Percentiles rank a stretch among this genome's conserved stretches.
These are phyloP conservation scores for Antennarius maculatus DNA, from an alignment of 2,797 vertebrate genomes.

Conservation along the genomic window DNA sequence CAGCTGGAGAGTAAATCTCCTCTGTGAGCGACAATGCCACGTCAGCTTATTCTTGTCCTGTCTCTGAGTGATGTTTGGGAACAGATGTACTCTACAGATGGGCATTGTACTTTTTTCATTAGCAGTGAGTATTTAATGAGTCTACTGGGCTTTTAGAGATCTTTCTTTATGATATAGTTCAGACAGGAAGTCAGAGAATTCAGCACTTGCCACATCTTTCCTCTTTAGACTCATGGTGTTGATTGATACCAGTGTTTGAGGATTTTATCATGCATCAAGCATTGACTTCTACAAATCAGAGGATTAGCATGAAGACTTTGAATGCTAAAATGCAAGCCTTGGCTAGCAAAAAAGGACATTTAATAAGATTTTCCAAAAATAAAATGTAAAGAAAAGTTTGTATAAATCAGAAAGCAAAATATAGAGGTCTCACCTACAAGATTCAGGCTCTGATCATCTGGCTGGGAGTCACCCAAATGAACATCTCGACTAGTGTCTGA, in stretches of 20 bases:
- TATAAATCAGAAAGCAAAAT: too few species aligned
- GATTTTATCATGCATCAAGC: slow-evolving; percentile 8
- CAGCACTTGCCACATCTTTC: slow-evolving; percentile 18
- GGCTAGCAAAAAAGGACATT: too few species aligned
- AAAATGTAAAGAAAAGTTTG: too few species aligned
- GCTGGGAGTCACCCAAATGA: too few species aligned
- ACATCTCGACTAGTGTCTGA: too few species aligned
- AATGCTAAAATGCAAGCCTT: too few species aligned
- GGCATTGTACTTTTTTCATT: slow-evolving; percentile 60
- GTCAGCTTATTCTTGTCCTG: slow-evolving; percentile 44
- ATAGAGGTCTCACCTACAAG: too few species aligned
- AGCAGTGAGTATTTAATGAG: slow-evolving; percentile 45
- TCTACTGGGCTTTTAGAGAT: slow-evolving; percentile 49
- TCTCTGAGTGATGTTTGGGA: slow-evolving; percentile 53
- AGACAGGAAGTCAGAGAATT: slow-evolving; percentile 35
- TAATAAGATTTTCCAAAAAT: too few species aligned
- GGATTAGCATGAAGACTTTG: slow-evolving; percentile 13
- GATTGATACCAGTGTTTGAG: slow-evolving; percentile 26
- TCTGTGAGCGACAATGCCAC: slow-evolving; percentile 40
- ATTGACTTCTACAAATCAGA: slow-evolving; percentile 4
- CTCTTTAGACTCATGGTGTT: slow-evolving; percentile 19
- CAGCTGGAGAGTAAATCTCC: slow-evolving; percentile 42
- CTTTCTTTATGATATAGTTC: slow-evolving; percentile 45
- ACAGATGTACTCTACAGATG: slow-evolving; percentile 73
- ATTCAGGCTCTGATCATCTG: too few species aligned